Evolutionary conservation across 2,113 vertebrate species (phyloP), one percentile per base, ranked within the genome.

Genomic region (Anguilla japonica): DNA sequence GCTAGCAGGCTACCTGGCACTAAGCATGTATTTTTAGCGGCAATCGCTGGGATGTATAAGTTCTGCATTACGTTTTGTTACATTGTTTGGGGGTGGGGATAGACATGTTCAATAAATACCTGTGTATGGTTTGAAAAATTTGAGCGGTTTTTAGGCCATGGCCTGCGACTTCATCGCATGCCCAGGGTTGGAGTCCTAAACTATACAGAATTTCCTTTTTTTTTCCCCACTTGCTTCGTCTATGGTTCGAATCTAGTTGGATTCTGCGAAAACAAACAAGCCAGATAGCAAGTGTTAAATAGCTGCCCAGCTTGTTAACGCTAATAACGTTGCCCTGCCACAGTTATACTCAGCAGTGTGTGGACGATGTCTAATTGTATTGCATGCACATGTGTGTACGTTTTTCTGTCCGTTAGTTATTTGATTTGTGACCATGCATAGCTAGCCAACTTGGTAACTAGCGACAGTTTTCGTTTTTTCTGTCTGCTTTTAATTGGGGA

Each of bases 181-280:
- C 82, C 82, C 75, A 50, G 87, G 87, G 75, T 71, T 81, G 5
- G 87, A 84, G 83, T 87, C 39, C 14, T 71, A 78, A 86, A 53
- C 22, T 50, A 79, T 46, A n/a, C 87, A 71, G 82, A 71, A 41
- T 60, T 87, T 46, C 87, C 50, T 83, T 84, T 34, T n/a, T 43
- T 71, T 46, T 41, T 63, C 60, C 81, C 81, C 41, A 60, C 86
- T 60, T 81, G 14, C 53, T 57, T 75, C 29, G 57, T 43, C 41
- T 84, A 60, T 14, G 60, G 67, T 3, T 29, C 2, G 67, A 4
- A 41, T 39, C 40, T 34, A 2, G 7, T 78, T 13, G 46, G 41
- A 16, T 41, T 80, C 84, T 41, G n/a, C 29, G 53, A 20, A 80
- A 80, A 80, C 29, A 79, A 86, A 60, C 79, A 29, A n/a, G 60